Evolutionary conservation across 2,888 invertebrate species (phyloP), one percentile per base, ranked within the genome.

Genomic region (Eupsilia transversa): DNA sequence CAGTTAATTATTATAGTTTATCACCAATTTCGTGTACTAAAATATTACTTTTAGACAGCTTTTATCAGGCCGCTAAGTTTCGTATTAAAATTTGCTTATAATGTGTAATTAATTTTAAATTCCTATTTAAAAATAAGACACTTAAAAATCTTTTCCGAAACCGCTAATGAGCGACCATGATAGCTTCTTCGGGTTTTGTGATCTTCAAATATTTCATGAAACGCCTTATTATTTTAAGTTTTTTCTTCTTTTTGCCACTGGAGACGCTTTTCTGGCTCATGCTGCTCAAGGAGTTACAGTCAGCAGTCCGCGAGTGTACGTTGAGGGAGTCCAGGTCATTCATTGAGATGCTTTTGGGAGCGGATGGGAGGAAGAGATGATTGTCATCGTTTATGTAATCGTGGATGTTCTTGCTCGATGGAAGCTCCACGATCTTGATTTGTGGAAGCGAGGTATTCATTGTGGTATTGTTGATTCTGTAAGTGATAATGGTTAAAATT

Each of bases 341-440:
- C 79, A 89, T 80, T 2, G 92, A 92, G 3, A 84, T 69, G 14
- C 89, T 87, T 27, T 83, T 82, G 1, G 70, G 72, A 0, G 87
- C 77, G 0, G 86, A 66, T 0, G 87, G 84, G 0, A 89, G 90
- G 43, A 91, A 83, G 74, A 84, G 78, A 35, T 56, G 60, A 35
- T 80, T 81, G 6, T 84, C 82, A 0, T 82, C 83, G 20, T 6
- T 71, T n/a, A 79, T 79, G n/a, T 82, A 82, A 0, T 86, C 82
- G 1, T 77, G 71, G 41, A 83, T 80, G 57, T 80, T 77, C 71
- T 77, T 83, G 59, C 84, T 84, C 5, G 88, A 77, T 9, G 86
- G 73, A 27, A 91, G 68, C 59, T 93, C 92, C 0, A 85, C 88
- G 17, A 93, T 92, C 68, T 89, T 91, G 17, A 93, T 72, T 0